Evolutionary conservation across 2,113 vertebrate species (phyloP).

Genomic region (Anoura caudifer): DNA sequence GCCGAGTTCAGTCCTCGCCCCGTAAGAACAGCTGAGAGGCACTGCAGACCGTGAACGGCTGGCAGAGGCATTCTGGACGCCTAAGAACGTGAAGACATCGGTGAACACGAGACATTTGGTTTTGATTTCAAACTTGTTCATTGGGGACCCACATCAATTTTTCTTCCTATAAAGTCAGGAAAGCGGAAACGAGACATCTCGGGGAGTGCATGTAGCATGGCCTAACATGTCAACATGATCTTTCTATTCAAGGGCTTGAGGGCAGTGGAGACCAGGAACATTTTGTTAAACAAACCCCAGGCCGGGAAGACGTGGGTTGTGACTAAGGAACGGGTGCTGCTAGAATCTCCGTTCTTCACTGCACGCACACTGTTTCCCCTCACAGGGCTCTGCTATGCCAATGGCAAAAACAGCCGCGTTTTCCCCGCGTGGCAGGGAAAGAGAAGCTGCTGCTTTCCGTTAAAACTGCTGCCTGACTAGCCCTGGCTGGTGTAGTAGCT

Average conservation of each 20-base stretch:
- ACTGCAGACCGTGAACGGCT: neutral
- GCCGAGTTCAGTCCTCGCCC: neutral
- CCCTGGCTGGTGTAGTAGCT: no score
- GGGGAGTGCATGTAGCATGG: neutral
- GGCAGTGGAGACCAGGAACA: neutral
- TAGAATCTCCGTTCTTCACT: neutral
- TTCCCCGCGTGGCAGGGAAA: neutral
- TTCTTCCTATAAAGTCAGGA: neutral
- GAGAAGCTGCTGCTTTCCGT: neutral
- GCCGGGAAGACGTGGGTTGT: neutral
- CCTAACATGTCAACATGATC: neutral
- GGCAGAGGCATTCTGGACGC: neutral
- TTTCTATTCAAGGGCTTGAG: neutral
- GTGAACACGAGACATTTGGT: neutral
- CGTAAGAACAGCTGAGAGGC: neutral
- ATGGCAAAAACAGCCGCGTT: neutral
- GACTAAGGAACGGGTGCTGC: neutral
- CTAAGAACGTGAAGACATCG: neutral
- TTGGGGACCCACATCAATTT: neutral
- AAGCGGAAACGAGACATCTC: neutral
- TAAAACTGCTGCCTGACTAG: neutral
- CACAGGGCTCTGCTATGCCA: neutral
- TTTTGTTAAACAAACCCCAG: slow-evolving; percentile 31
- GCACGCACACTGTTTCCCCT: neutral
- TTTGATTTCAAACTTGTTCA: neutral